Percentiles rank a stretch among this genome's conserved stretches.
phyloP scores from a whole-genome alignment of 2,797 vertebrate species.

The Vultur gryphus region DNA sequence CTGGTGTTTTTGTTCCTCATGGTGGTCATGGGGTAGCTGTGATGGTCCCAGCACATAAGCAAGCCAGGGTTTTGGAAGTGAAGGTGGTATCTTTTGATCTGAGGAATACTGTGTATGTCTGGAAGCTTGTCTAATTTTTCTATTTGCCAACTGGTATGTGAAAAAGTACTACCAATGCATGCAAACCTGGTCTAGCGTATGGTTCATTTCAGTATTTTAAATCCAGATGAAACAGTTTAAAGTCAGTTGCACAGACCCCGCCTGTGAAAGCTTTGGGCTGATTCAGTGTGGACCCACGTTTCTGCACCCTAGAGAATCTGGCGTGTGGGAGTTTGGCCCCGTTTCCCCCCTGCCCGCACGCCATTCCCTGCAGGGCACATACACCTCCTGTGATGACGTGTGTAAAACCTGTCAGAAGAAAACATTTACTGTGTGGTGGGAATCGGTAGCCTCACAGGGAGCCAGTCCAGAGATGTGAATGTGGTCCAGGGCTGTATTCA shows the following conservation, averaged over 20 bases:
- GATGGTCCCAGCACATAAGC: background rate
- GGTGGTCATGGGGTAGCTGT: background rate
- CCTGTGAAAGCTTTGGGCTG: background rate
- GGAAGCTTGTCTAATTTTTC: background rate
- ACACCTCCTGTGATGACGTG: background rate
- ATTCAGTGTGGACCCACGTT: background rate
- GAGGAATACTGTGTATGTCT: background rate
- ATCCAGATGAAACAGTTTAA: background rate
- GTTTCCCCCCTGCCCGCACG: rapidly evolving
- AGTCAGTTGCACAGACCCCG: background rate
- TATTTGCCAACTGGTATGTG: rapidly evolving
- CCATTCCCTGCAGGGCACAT: background rate
- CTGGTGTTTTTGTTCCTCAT: background rate
- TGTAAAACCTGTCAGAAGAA: background rate
- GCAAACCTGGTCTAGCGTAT: background rate
- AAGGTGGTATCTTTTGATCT: background rate
- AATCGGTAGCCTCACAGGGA: background rate
- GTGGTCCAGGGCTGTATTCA: background rate
- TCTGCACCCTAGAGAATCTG: background rate
- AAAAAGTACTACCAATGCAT: background rate
- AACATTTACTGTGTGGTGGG: background rate
- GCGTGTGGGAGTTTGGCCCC: background rate
- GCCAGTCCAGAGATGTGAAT: background rate
- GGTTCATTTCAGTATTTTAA: background rate
- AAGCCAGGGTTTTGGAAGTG: background rate